Evolutionary conservation across 1,140 invertebrate species (phyloP), one percentile per base, ranked within the genome.

Genomic region (Pseudomyrmex flavicornis): DNA sequence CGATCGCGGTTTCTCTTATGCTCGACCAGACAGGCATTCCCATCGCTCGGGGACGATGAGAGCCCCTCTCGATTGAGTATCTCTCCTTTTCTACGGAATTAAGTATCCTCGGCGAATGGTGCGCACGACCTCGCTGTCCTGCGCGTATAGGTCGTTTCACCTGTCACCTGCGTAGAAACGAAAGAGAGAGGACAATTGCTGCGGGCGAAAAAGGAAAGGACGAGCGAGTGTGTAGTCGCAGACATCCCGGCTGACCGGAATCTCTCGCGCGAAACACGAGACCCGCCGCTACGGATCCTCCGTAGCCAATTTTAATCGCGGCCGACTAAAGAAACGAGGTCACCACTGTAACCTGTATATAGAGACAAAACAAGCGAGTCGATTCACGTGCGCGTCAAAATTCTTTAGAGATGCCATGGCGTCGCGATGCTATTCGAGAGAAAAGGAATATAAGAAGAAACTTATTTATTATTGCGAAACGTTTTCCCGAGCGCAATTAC

Each of bases 121-220:
- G 79, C 69, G 80, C 84, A 73, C 88, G 87, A 89, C 85, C 87
- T 89, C 88, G 87, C 72, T 61, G 82, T 85, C 82, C 85, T 84
- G 85, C 88, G 68, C 69, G 87, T 87, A 89, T 89, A 89, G 87
- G 87, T 89, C 88, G 88, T 89, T 89, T 89, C 88, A 89, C 88
- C 87, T 89, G 88, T 89, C 88, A 87, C 88, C 87, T 82, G 76
- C 76, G 70, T 59, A 89, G 87, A 86, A 89, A 89, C 73, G 88
- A 88, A 89, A 88, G 87, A 89, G 87, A 89, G 87, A 89, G 84
- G 75, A 77, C 82, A 77, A 89, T 85, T 69, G 88, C 87, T 83
- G 10, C 85, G 77, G 87, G 87, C 88, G 65, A 74, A 56, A 77
- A 85, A 89, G 75, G 82, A 89, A 85, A 85, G 87, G 85, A 89